These are phyloP conservation scores for Patella caerulea DNA, from an alignment of 2,888 invertebrate species.

Conservation along the genomic window DNA sequence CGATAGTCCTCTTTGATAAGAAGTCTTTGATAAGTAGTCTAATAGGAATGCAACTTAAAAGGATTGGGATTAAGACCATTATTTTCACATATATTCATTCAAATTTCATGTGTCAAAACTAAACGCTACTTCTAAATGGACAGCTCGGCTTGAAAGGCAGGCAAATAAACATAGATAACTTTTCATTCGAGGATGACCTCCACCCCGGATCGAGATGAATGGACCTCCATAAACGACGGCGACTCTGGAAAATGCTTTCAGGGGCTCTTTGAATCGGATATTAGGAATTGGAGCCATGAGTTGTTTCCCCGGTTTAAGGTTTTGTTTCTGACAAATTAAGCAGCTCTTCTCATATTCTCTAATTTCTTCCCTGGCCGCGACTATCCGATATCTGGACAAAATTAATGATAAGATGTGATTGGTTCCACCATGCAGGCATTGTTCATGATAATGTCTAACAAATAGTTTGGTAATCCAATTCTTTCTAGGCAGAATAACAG, in stretches of 20 bases:
- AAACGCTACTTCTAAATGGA: constrained; percentile 35
- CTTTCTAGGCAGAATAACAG: constrained; percentile 32
- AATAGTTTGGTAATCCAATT: constrained; percentile 25
- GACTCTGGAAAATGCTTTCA: constrained; percentile 33
- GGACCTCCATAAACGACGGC: constrained; percentile 42
- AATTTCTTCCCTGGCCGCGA: constrained; percentile 33
- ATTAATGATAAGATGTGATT: constrained; percentile 27
- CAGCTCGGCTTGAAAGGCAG: constrained; percentile 38
- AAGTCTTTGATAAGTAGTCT: too few species aligned
- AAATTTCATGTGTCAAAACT: constrained; percentile 26
- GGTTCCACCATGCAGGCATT: constrained; percentile 24
- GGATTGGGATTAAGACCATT: too few species aligned
- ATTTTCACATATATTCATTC: too few species aligned
- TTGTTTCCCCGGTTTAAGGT: constrained; percentile 21
- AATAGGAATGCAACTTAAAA: too few species aligned
- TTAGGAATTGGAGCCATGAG: constrained; percentile 30
- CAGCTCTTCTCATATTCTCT: constrained; percentile 24
- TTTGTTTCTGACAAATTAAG: constrained; percentile 15
- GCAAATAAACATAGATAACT: constrained; percentile 36
- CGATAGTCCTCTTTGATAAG: too few species aligned
- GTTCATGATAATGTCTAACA: constrained; percentile 21
- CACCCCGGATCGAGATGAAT: constrained; percentile 35
- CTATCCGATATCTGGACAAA: constrained; percentile 30
- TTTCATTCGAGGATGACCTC: constrained; percentile 35
- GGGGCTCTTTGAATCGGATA: constrained; percentile 15